Percentiles rank a stretch among this genome's conserved stretches.
Conservation (phyloP, 23 tunicate species). For the Trididemnum nubilum region DNA sequence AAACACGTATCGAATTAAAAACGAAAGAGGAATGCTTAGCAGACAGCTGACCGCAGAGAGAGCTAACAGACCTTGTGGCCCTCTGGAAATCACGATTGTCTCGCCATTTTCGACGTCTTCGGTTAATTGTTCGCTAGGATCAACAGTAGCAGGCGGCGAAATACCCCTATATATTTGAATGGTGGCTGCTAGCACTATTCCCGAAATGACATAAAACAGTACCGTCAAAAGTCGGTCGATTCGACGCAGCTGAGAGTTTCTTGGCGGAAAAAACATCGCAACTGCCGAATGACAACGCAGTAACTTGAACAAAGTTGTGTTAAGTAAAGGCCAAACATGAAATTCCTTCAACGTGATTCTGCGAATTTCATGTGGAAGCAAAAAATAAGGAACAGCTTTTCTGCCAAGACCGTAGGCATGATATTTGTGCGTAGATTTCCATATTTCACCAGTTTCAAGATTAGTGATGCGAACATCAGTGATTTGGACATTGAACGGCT, state of each 20-base stretch:
- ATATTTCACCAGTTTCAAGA: constrained; percentile 19
- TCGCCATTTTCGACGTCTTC: neutral
- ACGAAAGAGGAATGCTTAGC: constrained; percentile 30
- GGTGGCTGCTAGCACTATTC: constrained; percentile 11
- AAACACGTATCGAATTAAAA: constrained; percentile 12
- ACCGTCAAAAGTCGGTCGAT: constrained; percentile 25
- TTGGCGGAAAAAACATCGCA: constrained; percentile 36
- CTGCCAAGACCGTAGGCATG: neutral
- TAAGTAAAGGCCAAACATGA: neutral
- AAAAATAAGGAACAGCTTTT: neutral
- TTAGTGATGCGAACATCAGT: neutral
- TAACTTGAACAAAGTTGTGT: constrained; percentile 5
- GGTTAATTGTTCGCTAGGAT: neutral
- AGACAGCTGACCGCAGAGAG: constrained; percentile 27
- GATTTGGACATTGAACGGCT: neutral
- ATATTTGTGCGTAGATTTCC: neutral
- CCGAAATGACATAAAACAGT: neutral
- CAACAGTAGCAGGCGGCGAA: constrained; percentile 16
- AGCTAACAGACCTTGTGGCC: neutral
- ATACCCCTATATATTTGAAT: constrained; percentile 27
- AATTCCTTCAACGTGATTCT: neutral
- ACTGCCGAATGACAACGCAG: constrained; percentile 34
- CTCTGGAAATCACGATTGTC: neutral
- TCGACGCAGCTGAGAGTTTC: constrained; percentile 2
- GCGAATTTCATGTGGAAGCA: neutral